Percentiles rank a stretch among this genome's conserved stretches.
Evolutionary conservation across 2,888 invertebrate species (phyloP).

Genomic region (Cataglyphis cursor): DNA sequence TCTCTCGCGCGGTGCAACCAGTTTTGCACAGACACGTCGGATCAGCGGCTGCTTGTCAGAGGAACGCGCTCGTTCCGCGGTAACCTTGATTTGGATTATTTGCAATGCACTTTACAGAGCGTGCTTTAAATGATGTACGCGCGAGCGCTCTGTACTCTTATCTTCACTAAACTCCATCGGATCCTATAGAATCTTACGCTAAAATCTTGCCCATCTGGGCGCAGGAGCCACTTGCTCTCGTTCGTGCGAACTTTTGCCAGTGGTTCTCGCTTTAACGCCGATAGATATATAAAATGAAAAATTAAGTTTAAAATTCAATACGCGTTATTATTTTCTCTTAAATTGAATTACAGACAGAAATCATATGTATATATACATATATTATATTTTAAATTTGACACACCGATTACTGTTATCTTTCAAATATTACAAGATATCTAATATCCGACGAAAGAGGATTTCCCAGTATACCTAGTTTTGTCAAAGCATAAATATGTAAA

Average conservation of each 20-base stretch:
- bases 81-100: slow-evolving; percentile 76
- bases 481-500: slow-evolving; percentile 39
- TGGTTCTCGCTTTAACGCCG: slow-evolving; percentile 57
- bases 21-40: slow-evolving; percentile 72
- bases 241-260: slow-evolving; percentile 44
- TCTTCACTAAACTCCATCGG: slow-evolving; percentile 63
- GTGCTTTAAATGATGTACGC: slow-evolving; percentile 49
- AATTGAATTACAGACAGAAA: slow-evolving; percentile 5
- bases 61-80: slow-evolving; percentile 57
- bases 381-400: neutral
- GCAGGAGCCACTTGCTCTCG: slow-evolving; percentile 68
- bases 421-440: neutral
- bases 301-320: neutral
- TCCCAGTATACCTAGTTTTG: slow-evolving; percentile 19
- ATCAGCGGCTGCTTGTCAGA: slow-evolving; percentile 71
- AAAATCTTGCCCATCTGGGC: slow-evolving; percentile 67
- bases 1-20: slow-evolving; percentile 65
- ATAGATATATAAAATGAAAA: neutral
- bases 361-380: neutral
- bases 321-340: neutral
- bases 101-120: slow-evolving; percentile 47
- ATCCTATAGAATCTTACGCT: slow-evolving; percentile 63
- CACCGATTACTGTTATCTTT: neutral
- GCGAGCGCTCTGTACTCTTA: slow-evolving; percentile 64
- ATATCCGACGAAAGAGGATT: slow-evolving; percentile 9